These are phyloP conservation scores for Sipha flava DNA, from an alignment of 1,140 invertebrate species.

Conservation along the genomic window DNA sequence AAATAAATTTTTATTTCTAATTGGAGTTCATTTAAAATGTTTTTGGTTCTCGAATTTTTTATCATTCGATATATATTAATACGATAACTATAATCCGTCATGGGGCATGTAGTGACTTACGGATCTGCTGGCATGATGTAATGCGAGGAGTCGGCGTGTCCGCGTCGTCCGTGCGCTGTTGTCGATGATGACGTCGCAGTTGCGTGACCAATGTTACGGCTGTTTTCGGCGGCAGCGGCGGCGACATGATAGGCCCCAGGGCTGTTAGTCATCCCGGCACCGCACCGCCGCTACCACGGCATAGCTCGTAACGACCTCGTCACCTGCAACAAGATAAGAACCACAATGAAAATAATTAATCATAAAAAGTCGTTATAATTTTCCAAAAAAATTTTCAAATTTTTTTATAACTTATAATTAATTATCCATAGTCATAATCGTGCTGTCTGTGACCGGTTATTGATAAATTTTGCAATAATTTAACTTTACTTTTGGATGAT, in stretches of 20 bases:
- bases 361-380: no score
- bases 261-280: constrained; percentile 29
- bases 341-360: not conserved
- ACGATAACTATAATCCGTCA: not conserved
- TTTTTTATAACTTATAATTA: no score
- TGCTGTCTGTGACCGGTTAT: no score
- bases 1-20: no score
- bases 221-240: constrained; percentile 10
- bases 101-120: not conserved
- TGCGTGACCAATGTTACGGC: constrained; percentile 24
- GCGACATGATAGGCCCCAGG: constrained; percentile 25
- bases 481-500: no score
- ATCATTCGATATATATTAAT: no score
- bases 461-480: no score
- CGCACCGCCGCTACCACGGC: not conserved
- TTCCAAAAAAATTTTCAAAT: no score
- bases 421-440: no score
- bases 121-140: constrained; percentile 22
- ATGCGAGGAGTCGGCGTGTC: not conserved
- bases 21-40: no score
- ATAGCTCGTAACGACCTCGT: not conserved
- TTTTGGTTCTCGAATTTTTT: no score
- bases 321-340: not conserved
- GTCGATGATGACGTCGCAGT: not conserved
- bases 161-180: not conserved